Conservation (phyloP, 64 coral and sea anemone species). For the Montipora sp. region DNA sequence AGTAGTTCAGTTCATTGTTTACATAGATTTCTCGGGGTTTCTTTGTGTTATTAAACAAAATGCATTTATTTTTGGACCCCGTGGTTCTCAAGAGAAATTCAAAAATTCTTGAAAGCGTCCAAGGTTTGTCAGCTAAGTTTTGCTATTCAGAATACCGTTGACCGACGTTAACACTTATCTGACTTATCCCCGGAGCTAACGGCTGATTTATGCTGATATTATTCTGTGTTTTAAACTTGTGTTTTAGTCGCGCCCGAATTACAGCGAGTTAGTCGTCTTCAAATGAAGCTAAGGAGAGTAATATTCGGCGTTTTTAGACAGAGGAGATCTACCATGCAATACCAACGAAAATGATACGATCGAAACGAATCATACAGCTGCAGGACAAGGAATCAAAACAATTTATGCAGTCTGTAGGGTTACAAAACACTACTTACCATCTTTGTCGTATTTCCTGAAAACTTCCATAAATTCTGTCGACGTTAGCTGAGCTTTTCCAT, state of each 20-base stretch:
- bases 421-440: conserved; percentile 43
- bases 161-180: too few relatives aligned
- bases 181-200: not conserved
- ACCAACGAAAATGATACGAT: not conserved
- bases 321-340: not conserved
- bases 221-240: not conserved
- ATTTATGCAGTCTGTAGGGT: not conserved
- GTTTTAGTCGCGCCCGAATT: not conserved
- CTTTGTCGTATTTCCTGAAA: conserved; percentile 74
- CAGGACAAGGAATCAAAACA: not conserved
- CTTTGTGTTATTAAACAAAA: not conserved
- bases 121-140: not conserved
- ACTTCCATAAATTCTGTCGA: conserved; percentile 61
- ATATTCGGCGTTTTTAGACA: not conserved
- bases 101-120: not conserved
- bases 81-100: not conserved
- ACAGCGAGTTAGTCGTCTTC: not conserved
- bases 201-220: not conserved
- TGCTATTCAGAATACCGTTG: not conserved
- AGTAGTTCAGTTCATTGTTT: conserved; percentile 14
- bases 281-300: not conserved
- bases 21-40: not conserved
- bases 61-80: not conserved
- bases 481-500: conserved; percentile 43
- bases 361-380: not conserved